phyloP scores from a whole-genome alignment of 1,140 invertebrate genomes.

The Diabrotica undecimpunctata region DNA sequence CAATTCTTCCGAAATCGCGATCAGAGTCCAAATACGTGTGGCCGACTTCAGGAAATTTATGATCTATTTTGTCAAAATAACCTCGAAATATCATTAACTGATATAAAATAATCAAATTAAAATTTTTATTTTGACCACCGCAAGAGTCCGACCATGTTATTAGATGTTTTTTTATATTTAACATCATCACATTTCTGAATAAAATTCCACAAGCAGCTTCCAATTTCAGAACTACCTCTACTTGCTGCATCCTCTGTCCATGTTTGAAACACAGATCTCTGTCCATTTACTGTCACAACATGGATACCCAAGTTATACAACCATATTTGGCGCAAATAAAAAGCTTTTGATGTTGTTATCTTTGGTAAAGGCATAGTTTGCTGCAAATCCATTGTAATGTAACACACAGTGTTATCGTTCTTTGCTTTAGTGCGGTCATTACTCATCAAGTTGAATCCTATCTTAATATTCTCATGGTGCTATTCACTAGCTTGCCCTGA shows the following conservation, averaged over 20 bases:
- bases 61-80: slow-evolving; percentile 24
- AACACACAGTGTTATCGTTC: slow-evolving; percentile 15
- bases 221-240: slow-evolving; percentile 25
- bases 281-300: slow-evolving; percentile 3
- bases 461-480: slow-evolving; percentile 23
- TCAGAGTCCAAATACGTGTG: slow-evolving; percentile 29
- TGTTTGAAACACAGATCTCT: slow-evolving; percentile 18
- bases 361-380: slow-evolving; percentile 31
- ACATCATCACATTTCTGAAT: neutral
- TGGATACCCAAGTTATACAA: slow-evolving; percentile 32
- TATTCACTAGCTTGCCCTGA: slow-evolving; percentile 22
- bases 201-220: neutral
- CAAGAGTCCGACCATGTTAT: slow-evolving; percentile 32
- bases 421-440: slow-evolving; percentile 13
- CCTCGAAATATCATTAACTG: slow-evolving; percentile 23
- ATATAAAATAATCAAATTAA: slow-evolving; percentile 26
- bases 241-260: slow-evolving; percentile 28
- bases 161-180: neutral
- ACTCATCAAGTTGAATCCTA: slow-evolving; percentile 21
- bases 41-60: slow-evolving; percentile 32
- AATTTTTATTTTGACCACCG: slow-evolving; percentile 31
- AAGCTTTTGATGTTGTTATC: slow-evolving; percentile 33
- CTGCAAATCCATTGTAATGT: slow-evolving; percentile 35
- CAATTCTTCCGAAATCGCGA: slow-evolving; percentile 32
- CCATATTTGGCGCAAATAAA: slow-evolving; percentile 35